Base-by-base conservation (phyloP, 2,113 vertebrate species). In the Tachycineta bicolor region DNA sequence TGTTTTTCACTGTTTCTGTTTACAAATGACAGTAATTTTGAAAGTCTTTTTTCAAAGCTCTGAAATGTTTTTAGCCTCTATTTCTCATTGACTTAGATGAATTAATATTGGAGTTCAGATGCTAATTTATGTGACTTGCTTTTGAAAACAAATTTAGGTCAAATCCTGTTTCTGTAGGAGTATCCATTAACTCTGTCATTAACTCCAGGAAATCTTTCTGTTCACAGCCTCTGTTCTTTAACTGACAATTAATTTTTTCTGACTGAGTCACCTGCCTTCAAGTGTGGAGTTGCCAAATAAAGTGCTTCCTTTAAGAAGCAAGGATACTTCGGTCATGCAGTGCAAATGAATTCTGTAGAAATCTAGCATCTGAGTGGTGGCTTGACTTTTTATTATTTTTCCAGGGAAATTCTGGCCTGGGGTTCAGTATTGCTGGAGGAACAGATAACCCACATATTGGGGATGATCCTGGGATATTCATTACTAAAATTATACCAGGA, bases 401-500 rank as follows among this genome's bases (percentile, higher is more conserved):
- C 6, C 98, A 99, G 99, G 99, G 99, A 76, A 99, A 99, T 98
- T 99, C 99, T 19, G 99, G 99, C 33, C 96, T 99, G 97, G 99
- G 99, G 79, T 99, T 99, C 94, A 99, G 99, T 98, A 99, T 99
- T 76, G 99, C 99, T 64, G 99, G 99, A 95, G 99, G 99, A 82
- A 99, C 99, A 94, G 99, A 99, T 97, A 99, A 99, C 97, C 99
- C 99, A 83, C 99, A 99, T 96, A 99, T 99, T 71, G 99, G 99
- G 53, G 99, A 99, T 90, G 99, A 99, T 94, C 99, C 99, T 24
- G 99, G 99, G 77, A 99, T 99, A 98, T 99, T 99, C 98, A 99
- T 99, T 96, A 99, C 99, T 80, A 99, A 99, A 98, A 99, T 99
- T 97, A 99, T 99, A 96, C 98, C 99, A n/a, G 99, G 99, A 96